Percentiles rank a stretch among this genome's conserved stretches.
Conservation (phyloP, 2,797 vertebrate genomes). For the Varecia variegata region DNA sequence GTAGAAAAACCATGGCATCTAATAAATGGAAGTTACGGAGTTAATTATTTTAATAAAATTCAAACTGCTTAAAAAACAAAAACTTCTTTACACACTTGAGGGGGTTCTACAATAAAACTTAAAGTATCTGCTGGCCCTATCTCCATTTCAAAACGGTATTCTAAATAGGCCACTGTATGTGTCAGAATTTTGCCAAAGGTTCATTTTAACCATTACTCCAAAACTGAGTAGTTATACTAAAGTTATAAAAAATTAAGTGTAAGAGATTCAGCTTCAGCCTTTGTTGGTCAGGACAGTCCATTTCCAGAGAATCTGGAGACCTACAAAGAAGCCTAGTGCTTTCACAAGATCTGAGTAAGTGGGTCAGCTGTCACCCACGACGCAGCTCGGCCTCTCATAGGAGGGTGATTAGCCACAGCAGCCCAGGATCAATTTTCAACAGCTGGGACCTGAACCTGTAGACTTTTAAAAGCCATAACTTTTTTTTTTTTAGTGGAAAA, state of each 20-base stretch:
- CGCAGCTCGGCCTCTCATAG: slow-evolving; percentile 65
- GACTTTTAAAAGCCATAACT: slow-evolving; percentile 67
- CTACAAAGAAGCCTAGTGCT: slow-evolving; percentile 27
- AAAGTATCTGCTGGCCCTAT: neutral
- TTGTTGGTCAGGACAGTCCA: neutral
- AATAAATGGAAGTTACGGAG: neutral
- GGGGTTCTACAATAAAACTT: neutral
- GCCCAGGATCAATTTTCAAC: slow-evolving; percentile 79
- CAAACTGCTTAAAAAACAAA: neutral
- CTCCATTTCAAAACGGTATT: neutral
- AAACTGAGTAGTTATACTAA: slow-evolving; percentile 67
- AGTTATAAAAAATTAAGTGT: slow-evolving; percentile 63
- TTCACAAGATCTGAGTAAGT: slow-evolving; percentile 66
- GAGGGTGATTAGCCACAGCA: slow-evolving; percentile 53
- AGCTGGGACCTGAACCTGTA: slow-evolving; percentile 79
- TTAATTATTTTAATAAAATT: neutral
- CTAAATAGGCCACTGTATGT: neutral
- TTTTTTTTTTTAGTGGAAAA: slow-evolving; percentile 37
- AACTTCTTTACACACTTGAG: neutral
- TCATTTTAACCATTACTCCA: slow-evolving; percentile 47
- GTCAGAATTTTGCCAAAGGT: slow-evolving; percentile 52
- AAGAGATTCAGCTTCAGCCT: neutral
- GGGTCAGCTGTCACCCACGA: slow-evolving; percentile 81
- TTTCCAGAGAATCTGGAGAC: neutral
- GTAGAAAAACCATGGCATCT: neutral